These are phyloP conservation scores for Lissonota sp. DNA, from an alignment of 2,888 invertebrate genomes.

Conservation along the genomic window DNA sequence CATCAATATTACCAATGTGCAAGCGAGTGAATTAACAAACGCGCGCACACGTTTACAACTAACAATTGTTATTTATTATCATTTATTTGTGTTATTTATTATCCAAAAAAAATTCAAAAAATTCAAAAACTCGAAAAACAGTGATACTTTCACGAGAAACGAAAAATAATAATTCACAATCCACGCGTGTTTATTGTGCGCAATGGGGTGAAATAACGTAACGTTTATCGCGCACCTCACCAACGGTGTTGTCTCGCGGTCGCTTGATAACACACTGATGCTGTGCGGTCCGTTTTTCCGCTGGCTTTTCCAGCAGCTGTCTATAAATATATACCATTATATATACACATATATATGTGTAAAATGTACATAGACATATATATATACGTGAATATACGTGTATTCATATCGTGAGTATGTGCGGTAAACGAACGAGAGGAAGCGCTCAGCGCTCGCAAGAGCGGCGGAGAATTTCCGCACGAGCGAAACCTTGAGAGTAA, in stretches of 20 bases:
- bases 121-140: not conserved
- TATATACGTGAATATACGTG: not conserved
- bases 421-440: slow-evolving; percentile 45
- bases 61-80: not conserved
- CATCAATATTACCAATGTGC: not conserved
- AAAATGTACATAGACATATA: not conserved
- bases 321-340: slow-evolving; percentile 21
- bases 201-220: not conserved
- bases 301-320: slow-evolving; percentile 41
- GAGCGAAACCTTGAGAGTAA: slow-evolving; percentile 9
- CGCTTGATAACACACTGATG: slow-evolving; percentile 56
- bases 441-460: slow-evolving; percentile 29
- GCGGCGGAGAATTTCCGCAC: slow-evolving; percentile 29
- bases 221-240: slow-evolving; percentile 2
- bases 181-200: not conserved
- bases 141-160: not conserved
- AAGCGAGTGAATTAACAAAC: not conserved
- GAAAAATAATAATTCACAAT: not conserved
- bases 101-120: no score
- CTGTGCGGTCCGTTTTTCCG: slow-evolving; percentile 41
- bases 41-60: not conserved
- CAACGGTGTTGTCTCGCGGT: slow-evolving; percentile 46
- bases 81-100: not conserved
- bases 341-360: slow-evolving; percentile 8
- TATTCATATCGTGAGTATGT: slow-evolving; percentile 25